Evolutionary conservation across 2,888 invertebrate species (phyloP), one percentile per base, ranked within the genome.

Genomic region (Perizoma affinitatum): DNA sequence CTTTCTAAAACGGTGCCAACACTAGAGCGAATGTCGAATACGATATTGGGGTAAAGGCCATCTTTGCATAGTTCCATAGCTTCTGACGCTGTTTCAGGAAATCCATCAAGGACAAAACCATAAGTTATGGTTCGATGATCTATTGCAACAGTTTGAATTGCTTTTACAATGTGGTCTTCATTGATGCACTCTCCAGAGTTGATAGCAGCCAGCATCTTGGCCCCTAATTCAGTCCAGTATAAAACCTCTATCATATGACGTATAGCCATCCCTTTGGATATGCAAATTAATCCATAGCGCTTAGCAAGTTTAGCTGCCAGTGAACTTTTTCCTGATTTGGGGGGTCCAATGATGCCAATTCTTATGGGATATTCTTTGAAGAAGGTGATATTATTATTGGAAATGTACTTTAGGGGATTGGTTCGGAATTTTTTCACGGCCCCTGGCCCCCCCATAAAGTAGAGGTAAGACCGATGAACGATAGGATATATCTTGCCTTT

Each of bases 91-190:
- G 82, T 83, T 57, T 87, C 84, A 5, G 95, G 95, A 78, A 95
- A 94, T 0, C 95, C 95, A 74, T 95, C 95, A 55, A 94, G 86
- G 9, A 95, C 79, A 72, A 92, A 89, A n/a, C 95, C 95, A 70
- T 93, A 92, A 2, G 93, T 91, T 4, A 84, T 71, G 7, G 87
- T 82, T 54, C 86, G 86, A 53, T 88, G 82, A 78, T 94, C 93
- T 51, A 93, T 87, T 42, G 88, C 79, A 42, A 88, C 82, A 46
- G 91, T 90, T 76, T 94, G 93, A 9, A 95, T 85, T 44, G 93
- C 91, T 71, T 88, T 87, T 40, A 93, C 84, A 22, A 94, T 75
- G 62, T 90, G 79, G 66, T 93, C 89, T 46, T 79, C 79, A 5
- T 86, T 80, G 41, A 93, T 74, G 59, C 81, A 79, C 66, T 88